Evolutionary conservation across 1,140 invertebrate species (phyloP).

Genomic region (Portunus trituberculatus): DNA sequence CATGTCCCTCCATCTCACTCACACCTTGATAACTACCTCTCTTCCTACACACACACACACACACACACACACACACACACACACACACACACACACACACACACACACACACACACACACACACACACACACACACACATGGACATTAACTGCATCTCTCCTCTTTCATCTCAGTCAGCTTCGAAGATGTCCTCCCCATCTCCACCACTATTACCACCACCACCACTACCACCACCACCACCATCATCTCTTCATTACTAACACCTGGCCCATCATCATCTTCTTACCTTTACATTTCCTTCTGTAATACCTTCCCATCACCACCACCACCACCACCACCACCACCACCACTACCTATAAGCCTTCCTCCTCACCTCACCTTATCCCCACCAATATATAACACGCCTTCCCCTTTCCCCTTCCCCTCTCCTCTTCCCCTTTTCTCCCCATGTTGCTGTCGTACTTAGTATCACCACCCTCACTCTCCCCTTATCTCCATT

Average conservation of each 20-base stretch:
- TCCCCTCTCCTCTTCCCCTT: background rate
- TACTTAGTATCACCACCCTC: slow-evolving; percentile 16
- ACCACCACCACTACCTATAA: background rate
- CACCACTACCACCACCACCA: background rate
- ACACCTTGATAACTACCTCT: no score
- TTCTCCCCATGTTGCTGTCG: background rate
- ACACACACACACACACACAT: background rate
- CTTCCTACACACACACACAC: no score
- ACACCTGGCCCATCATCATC: background rate
- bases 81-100: background rate
- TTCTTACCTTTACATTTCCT: background rate
- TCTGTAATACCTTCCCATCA: background rate
- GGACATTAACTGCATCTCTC: background rate
- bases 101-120: no score
- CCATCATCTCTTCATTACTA: background rate
- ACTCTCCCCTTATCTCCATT: slow-evolving; percentile 60
- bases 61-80: no score
- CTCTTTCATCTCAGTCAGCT: background rate
- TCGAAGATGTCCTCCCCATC: background rate
- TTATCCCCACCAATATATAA: background rate
- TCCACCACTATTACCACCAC: background rate
- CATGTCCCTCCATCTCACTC: no score
- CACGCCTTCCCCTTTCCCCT: background rate
- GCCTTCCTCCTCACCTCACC: background rate
- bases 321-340: background rate